Percentiles rank a stretch among this genome's conserved stretches.
Evolutionary conservation across 2,797 vertebrate genomes (phyloP).

Genomic region (Clarias pachynema): DNA sequence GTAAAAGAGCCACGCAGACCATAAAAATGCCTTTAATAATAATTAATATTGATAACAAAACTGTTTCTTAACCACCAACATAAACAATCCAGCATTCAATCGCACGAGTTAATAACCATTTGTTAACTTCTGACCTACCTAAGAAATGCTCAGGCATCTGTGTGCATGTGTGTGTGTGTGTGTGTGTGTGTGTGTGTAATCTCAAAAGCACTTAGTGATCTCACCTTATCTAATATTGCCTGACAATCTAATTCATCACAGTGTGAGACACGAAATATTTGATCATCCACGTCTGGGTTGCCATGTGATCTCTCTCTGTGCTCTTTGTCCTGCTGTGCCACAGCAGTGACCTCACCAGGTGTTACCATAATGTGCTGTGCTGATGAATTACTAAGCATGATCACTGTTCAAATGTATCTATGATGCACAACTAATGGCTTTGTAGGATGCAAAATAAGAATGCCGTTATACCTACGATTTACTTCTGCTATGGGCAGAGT

Average conservation of each 20-base stretch:
- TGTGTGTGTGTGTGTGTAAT: not conserved
- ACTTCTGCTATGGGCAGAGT: not conserved
- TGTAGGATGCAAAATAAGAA: not conserved
- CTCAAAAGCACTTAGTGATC: conserved; percentile 35
- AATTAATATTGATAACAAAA: conserved; percentile 41
- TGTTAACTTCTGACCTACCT: not conserved
- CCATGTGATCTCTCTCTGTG: conserved; percentile 30
- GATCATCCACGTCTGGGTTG: conserved; percentile 39
- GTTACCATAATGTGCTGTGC: conserved; percentile 20
- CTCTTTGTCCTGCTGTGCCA: conserved; percentile 24
- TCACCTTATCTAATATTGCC: conserved; percentile 20
- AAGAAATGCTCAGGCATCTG: not conserved
- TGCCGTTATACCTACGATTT: not conserved
- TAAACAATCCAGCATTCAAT: conserved; percentile 10
- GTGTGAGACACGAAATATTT: conserved; percentile 38
- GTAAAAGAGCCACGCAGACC: conserved; percentile 24
- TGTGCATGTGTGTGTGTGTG: not conserved
- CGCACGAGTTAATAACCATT: not conserved
- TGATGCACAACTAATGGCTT: conserved; percentile 2
- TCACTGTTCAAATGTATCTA: not conserved
- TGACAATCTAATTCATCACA: conserved; percentile 43
- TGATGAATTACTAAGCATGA: conserved; percentile 11
- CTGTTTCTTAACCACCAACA: conserved; percentile 28
- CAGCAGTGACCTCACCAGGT: conserved; percentile 42
- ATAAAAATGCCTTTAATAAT: conserved; percentile 46